Percentiles rank a stretch among this genome's conserved stretches.
These are phyloP conservation scores for Conus betulinus DNA, from an alignment of 1,140 invertebrate genomes.

Conservation along the genomic window DNA sequence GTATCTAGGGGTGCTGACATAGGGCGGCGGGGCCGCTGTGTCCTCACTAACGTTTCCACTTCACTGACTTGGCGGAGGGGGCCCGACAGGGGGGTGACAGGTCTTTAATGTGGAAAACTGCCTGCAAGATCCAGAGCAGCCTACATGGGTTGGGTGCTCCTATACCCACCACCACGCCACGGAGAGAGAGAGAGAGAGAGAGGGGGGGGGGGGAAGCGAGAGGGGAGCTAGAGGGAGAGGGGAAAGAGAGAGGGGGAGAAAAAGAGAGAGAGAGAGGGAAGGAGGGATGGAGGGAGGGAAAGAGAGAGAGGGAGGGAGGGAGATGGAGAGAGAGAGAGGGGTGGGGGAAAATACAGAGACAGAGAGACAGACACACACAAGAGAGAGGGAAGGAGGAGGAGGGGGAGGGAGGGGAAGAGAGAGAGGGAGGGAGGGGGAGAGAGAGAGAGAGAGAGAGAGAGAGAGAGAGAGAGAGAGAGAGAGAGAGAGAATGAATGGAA, in stretches of 20 bases:
- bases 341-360: too few species aligned
- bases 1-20: too few species aligned
- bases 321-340: too few species aligned
- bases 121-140: background rate
- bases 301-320: background rate
- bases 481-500: background rate
- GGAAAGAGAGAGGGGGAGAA: background rate
- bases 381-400: background rate
- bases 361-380: background rate
- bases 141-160: too few species aligned
- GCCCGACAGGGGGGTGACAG: background rate
- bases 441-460: conserved; percentile 26
- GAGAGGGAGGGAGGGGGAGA: background rate
- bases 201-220: background rate
- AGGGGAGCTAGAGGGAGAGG: background rate
- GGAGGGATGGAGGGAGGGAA: background rate
- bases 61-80: background rate
- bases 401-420: background rate
- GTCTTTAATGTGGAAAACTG: background rate
- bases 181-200: too few species aligned
- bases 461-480: conserved; percentile 26
- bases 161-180: too few species aligned
- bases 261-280: conserved; percentile 5
- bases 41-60: conserved; percentile 18
- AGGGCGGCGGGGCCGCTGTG: too few species aligned